A percentile compares a stretch with the other conserved stretches of the same genome.
These are phyloP conservation scores for Orientallactaga bullata DNA, from an alignment of 2,113 vertebrate species.

Conservation along the genomic window DNA sequence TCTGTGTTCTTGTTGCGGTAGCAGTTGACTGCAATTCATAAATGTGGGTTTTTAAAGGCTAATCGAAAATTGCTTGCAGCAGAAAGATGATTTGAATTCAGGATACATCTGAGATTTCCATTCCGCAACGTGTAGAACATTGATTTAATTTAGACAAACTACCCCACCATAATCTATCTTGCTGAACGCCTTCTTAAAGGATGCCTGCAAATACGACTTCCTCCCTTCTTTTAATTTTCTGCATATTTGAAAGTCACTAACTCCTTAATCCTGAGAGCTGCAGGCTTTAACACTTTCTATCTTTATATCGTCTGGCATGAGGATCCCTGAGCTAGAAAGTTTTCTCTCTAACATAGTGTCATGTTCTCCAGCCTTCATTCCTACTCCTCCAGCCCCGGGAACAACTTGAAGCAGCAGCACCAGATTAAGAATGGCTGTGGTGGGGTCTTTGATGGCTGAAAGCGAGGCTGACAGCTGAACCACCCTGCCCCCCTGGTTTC, in stretches of 20 bases:
- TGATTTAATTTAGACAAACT: conserved; percentile 76
- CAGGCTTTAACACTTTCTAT: not conserved
- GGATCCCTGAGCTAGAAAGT: not conserved
- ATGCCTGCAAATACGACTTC: conserved; percentile 12
- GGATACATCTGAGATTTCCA: conserved; percentile 65
- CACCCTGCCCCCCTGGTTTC: not conserved
- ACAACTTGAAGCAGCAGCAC: not conserved
- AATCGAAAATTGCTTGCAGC: conserved; percentile 62
- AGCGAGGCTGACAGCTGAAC: not conserved
- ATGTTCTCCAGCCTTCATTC: not conserved
- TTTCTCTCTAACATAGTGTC: not conserved
- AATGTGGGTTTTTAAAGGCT: conserved; percentile 54
- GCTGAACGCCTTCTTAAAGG: conserved; percentile 34
- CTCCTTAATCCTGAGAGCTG: conserved; percentile 21
- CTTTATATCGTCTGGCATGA: not conserved
- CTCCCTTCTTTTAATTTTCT: conserved; percentile 40
- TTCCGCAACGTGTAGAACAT: conserved; percentile 28
- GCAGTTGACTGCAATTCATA: conserved; percentile 36
- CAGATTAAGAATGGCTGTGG: not conserved
- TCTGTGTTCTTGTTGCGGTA: not conserved
- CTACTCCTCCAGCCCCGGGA: too few relatives aligned
- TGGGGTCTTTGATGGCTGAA: not conserved
- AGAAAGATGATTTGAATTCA: conserved; percentile 68
- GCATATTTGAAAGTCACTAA: conserved; percentile 51
- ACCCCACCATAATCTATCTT: not conserved